phyloP scores from a whole-genome alignment of 2,888 invertebrate species.

The Merodon equestris region DNA sequence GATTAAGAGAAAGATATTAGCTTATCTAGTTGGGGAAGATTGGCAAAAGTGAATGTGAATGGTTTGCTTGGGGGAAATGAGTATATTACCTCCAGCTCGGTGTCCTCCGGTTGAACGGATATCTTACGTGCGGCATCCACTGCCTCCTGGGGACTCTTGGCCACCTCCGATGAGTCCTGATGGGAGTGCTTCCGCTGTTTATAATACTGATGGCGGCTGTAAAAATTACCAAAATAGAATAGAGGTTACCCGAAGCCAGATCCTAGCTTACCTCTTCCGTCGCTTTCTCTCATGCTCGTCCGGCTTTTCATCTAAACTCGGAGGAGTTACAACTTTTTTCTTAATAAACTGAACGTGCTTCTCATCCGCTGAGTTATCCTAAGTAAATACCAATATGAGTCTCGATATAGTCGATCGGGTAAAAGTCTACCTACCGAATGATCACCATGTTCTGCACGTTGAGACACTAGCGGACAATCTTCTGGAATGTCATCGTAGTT shows the following conservation, averaged over 20 bases:
- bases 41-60: background rate
- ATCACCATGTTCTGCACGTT: constrained; percentile 78
- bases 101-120: constrained; percentile 87
- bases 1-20: constrained; percentile 55
- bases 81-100: constrained; percentile 82
- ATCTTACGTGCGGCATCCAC: constrained; percentile 79
- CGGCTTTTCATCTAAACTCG: constrained; percentile 77
- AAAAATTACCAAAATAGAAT: constrained; percentile 17
- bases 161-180: constrained; percentile 83
- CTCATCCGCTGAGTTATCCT: constrained; percentile 77
- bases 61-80: constrained; percentile 2
- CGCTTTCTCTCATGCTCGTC: constrained; percentile 79
- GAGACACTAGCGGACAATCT: constrained; percentile 78
- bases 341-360: constrained; percentile 80
- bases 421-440: constrained; percentile 73
- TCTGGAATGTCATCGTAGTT: constrained; percentile 78
- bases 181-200: constrained; percentile 88
- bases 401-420: background rate
- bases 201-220: constrained; percentile 83
- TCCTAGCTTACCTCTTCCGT: constrained; percentile 78
- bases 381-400: background rate
- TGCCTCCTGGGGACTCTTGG: constrained; percentile 75
- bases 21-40: constrained; percentile 12
- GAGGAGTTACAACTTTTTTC: constrained; percentile 76
- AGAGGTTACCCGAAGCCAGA: constrained; percentile 1